Evolutionary conservation across 2,113 vertebrate species (phyloP).

Genomic region (Pagrus major): DNA sequence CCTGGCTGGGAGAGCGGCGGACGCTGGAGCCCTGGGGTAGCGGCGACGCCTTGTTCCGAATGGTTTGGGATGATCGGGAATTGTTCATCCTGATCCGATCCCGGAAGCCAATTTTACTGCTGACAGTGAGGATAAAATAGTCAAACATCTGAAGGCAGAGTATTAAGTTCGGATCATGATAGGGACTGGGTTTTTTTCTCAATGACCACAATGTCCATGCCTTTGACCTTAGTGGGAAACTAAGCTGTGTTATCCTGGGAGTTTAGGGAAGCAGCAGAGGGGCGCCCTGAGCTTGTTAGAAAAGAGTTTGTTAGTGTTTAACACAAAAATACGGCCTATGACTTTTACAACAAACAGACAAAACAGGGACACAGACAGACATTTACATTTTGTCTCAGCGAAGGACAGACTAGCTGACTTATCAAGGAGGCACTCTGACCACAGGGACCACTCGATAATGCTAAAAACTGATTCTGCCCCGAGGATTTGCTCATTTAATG

Average conservation of each 20-base stretch:
- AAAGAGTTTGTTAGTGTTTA: constrained; percentile 57
- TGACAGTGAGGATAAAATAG: constrained; percentile 69
- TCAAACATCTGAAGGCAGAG: constrained; percentile 35
- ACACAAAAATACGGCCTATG: constrained; percentile 30
- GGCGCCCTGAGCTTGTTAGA: constrained; percentile 57
- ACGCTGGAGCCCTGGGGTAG: constrained; percentile 83
- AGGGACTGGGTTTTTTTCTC: constrained; percentile 6
- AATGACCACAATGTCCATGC: constrained; percentile 42
- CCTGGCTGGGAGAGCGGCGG: constrained; percentile 87
- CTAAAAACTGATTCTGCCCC: constrained; percentile 57
- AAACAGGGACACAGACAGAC: constrained; percentile 50
- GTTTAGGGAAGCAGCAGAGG: constrained; percentile 38
- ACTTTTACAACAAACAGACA: constrained; percentile 47
- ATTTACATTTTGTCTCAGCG: constrained; percentile 33
- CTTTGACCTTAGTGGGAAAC: constrained; percentile 41
- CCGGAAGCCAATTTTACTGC: constrained; percentile 94
- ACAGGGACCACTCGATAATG: constrained; percentile 39
- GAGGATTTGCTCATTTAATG: constrained; percentile 60
- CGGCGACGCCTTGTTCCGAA: constrained; percentile 86
- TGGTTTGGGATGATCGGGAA: constrained; percentile 86
- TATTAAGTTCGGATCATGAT: constrained; percentile 14
- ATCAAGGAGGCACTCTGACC: constrained; percentile 28
- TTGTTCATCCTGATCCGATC: constrained; percentile 94
- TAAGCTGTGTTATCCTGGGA: constrained; percentile 44
- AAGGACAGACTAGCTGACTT: constrained; percentile 43